Evolutionary conservation across 2,113 vertebrate genomes (phyloP), one percentile per base, ranked within the genome.

Genomic region (Coregonus clupeaformis): DNA sequence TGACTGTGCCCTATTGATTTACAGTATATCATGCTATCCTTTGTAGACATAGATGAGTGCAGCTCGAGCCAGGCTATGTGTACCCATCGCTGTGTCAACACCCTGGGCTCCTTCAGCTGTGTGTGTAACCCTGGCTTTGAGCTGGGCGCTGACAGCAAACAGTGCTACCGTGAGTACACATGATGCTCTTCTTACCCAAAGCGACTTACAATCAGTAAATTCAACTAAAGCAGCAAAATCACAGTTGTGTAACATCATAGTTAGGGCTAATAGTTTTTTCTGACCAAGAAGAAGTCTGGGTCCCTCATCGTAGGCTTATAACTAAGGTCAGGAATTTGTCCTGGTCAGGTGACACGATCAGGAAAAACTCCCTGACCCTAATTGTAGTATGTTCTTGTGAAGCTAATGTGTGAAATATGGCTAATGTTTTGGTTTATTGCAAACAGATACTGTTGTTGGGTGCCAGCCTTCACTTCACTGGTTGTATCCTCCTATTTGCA

Each of bases 141-240:
- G 80, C 91, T 97, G 20, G 94, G 95, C 7, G 92, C 94, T 60
- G 93, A 96, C 59, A 92, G 93, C 65, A 95, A 92, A 66, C 93
- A 93, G 75, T 96, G 96, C 89, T 96, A 96, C 85, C 92, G 94
- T 96, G 86, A 96, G 94, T 94, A 83, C 60, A 78, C 64, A 59
- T 13, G 24, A n/a, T n/a, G n/a, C 59, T 22, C 30, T 45, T 29
- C 24, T 30, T 25, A 59, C 69, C 25, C 52, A 71, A 5, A 49
- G 1, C 24, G 1, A 18, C 20, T 47, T 22, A 16, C 67, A 13
- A n/a, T 62, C 20, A 62, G 59, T 62, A 62, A n/a, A 24, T 11
- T 4, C 20, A 62, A 62, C 7, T 12, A 6, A 62, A 3, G 7
- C 59, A 49, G 14, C 14, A 14, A 49, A 52, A 52, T 16, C 47